phyloP scores from a whole-genome alignment of 2,888 invertebrate genomes.

The Colostygia pectinataria region DNA sequence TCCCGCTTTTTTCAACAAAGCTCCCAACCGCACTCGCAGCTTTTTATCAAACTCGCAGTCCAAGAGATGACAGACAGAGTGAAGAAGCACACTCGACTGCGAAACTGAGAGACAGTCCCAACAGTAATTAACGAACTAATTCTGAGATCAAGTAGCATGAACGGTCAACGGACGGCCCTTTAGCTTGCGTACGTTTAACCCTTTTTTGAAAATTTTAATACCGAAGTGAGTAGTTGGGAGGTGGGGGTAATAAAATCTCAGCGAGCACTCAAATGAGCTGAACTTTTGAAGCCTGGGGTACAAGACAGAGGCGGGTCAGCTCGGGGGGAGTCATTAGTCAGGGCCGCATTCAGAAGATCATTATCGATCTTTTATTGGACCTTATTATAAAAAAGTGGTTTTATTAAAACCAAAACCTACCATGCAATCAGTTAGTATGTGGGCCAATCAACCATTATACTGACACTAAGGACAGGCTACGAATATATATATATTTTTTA shows the following conservation, averaged over 20 bases:
- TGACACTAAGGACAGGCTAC: no score
- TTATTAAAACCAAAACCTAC: no score
- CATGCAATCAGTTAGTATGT: no score
- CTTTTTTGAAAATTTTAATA: constrained; percentile 70
- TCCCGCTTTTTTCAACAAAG: constrained; percentile 22
- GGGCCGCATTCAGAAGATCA: constrained; percentile 49
- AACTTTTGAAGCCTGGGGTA: constrained; percentile 81
- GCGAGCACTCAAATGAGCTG: constrained; percentile 81
- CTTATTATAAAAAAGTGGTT: no score
- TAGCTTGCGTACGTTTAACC: constrained; percentile 70
- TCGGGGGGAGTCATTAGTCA: constrained; percentile 70
- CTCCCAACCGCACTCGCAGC: constrained; percentile 14
- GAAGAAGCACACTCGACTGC: constrained; percentile 37
- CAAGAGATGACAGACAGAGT: constrained; percentile 20
- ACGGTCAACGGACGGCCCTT: constrained; percentile 70
- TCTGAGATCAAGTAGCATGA: constrained; percentile 71
- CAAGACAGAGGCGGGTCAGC: constrained; percentile 78
- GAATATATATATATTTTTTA: no score
- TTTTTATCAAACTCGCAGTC: constrained; percentile 28
- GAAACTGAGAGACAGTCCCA: constrained; percentile 50
- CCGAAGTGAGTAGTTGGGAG: constrained; percentile 77
- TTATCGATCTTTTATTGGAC: constrained; percentile 16
- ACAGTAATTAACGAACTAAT: constrained; percentile 73
- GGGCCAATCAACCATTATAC: no score
- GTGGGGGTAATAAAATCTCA: constrained; percentile 82